phyloP scores from a whole-genome alignment of 2,888 invertebrate genomes.

The Synanthedon formicaeformis region DNA sequence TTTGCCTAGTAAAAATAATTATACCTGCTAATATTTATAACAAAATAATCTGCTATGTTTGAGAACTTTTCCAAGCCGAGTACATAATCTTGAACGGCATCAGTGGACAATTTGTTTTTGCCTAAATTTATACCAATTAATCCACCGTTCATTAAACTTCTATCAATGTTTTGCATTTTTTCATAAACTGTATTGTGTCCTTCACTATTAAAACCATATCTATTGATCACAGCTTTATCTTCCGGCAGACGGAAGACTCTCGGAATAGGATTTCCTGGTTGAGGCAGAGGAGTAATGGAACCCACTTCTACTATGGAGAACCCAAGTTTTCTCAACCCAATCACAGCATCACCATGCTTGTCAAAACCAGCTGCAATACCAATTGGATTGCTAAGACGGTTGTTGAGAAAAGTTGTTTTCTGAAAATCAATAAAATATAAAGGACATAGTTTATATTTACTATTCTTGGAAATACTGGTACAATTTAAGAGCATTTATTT shows the following conservation, averaged over 20 bases:
- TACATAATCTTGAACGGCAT: slow-evolving; percentile 85
- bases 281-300: slow-evolving; percentile 93
- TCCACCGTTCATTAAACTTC: slow-evolving; percentile 64
- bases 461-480: no score
- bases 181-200: slow-evolving; percentile 84
- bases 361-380: slow-evolving; percentile 99
- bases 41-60: slow-evolving; percentile 91
- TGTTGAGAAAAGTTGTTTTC: slow-evolving; percentile 79
- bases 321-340: slow-evolving; percentile 84
- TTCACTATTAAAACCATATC: slow-evolving; percentile 92
- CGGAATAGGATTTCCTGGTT: slow-evolving; percentile 92
- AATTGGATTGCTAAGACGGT: slow-evolving; percentile 86
- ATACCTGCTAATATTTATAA: slow-evolving; percentile 92
- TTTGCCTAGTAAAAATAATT: neutral
- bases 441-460: neutral
- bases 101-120: slow-evolving; percentile 87
- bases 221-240: slow-evolving; percentile 92
- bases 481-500: no score
- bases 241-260: slow-evolving; percentile 89
- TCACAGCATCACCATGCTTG: slow-evolving; percentile 93
- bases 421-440: slow-evolving; percentile 33
- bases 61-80: slow-evolving; percentile 87
- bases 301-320: slow-evolving; percentile 98
- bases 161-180: slow-evolving; percentile 72
- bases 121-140: slow-evolving; percentile 95